Evolutionary conservation across 2,797 vertebrate species (phyloP).

Genomic region (Periparus ater): DNA sequence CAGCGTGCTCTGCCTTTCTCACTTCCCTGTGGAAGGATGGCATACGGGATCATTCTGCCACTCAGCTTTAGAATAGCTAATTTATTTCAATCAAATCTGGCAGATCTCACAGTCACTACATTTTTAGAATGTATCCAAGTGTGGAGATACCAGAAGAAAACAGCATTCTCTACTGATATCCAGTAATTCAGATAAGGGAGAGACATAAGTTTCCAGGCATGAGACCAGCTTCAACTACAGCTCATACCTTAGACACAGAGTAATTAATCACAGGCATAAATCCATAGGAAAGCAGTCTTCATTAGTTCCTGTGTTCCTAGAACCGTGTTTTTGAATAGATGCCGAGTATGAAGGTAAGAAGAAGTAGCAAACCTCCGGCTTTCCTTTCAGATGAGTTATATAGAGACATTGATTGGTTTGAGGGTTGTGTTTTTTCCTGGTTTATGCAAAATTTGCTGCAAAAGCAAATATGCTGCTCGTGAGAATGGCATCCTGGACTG

Average conservation of each 20-base stretch:
- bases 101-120: not conserved
- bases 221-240: slow-evolving; percentile 28
- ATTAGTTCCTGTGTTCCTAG: slow-evolving; percentile 21
- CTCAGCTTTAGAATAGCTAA: not conserved
- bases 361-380: not conserved
- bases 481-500: not conserved
- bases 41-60: accelerated
- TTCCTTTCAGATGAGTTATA: not conserved
- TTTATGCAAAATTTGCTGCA: not conserved
- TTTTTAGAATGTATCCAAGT: not conserved
- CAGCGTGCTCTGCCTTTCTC: not conserved
- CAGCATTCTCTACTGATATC: not conserved
- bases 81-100: not conserved
- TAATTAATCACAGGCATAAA: slow-evolving; percentile 29
- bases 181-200: not conserved
- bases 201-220: not conserved
- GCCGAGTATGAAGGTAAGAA: not conserved
- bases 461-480: not conserved
- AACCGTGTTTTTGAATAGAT: not conserved
- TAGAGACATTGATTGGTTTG: not conserved
- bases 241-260: not conserved
- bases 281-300: slow-evolving; percentile 8
- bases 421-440: not conserved
- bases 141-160: not conserved
- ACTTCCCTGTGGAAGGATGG: not conserved